Evolutionary conservation across 2,797 vertebrate genomes (phyloP), one percentile per base, ranked within the genome.

Genomic region (Odontamblyopus rebecca): DNA sequence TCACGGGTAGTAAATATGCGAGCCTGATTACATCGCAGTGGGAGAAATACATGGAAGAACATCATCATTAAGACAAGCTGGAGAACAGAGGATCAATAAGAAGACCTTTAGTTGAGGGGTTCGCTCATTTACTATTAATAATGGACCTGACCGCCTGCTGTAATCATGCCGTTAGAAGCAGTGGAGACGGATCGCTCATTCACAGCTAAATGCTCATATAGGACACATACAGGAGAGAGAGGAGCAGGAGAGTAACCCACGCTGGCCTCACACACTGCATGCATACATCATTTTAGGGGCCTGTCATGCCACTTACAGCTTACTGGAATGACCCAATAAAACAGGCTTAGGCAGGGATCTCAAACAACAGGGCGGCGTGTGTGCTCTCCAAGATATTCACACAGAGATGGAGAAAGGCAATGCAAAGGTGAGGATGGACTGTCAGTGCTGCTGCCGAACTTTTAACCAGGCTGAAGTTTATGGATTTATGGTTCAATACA

Each of bases 101-200:
- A 79, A 82, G 88, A 89, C 90, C 90, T 91, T 88, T 87, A 86
- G 82, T 74, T 85, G 77, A 81, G 72, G 83, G 15, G 26, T 68
- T 62, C 54, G 77, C 82, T 84, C 87, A 90, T 87, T 90, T 89
- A 86, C 82, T 84, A 87, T 89, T 91, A 87, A 90, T 90, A 88
- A 87, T 82, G 63, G 76, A 30, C 30, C 69, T 44, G 71, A 64
- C 81, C 18, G 64, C 69, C 71, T 82, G 84, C 79, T 83, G 84
- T 86, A 88, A 84, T 84, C 86, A 86, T 59, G 69, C 68, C 71
- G 88, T 86, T 87, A 86, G 71, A 70, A 74, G 48, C 61, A 75
- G 69, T 68, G 67, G 63, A 82, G 80, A 83, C 74, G 76, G 71
- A 85, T 84, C 53, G 54, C 78, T 86, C 69, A 84, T 84, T 72